Evolutionary conservation across 2,113 vertebrate genomes (phyloP).

Genomic region (Rattus rattus): DNA sequence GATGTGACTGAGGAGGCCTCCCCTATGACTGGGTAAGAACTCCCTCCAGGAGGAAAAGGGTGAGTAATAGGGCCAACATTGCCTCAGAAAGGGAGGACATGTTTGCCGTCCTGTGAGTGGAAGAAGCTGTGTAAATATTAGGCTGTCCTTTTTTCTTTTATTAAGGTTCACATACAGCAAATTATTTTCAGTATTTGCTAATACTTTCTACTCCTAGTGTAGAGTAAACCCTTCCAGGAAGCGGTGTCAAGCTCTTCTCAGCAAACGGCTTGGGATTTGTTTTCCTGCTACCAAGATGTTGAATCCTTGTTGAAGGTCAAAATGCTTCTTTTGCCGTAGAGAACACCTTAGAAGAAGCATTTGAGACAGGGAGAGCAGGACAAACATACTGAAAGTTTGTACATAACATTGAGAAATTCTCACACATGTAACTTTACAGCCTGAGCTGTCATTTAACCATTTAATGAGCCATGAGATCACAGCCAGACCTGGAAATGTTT

Average conservation of each 20-base stretch:
- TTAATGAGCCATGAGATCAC: conserved; percentile 57
- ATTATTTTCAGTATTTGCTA: conserved; percentile 72
- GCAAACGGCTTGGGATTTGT: background rate
- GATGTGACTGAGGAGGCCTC: background rate
- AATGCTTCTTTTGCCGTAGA: conserved; percentile 52
- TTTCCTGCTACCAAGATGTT: background rate
- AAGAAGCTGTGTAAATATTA: conserved; percentile 76
- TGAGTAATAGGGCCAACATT: conserved; percentile 54
- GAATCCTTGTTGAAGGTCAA: conserved; percentile 55
- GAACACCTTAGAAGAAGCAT: conserved; percentile 14
- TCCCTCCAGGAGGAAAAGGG: background rate
- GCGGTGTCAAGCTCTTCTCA: conserved; percentile 12
- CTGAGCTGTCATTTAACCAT: conserved; percentile 55
- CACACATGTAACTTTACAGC: background rate
- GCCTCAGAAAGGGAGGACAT: conserved; percentile 45
- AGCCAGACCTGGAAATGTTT: conserved; percentile 7
- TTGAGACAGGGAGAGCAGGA: background rate
- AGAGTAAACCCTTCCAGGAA: conserved; percentile 10
- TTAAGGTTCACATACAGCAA: conserved; percentile 62
- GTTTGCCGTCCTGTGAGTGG: conserved; percentile 63
- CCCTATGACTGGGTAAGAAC: background rate
- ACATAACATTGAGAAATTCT: conserved; percentile 41
- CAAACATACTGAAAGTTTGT: background rate
- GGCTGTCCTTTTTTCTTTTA: conserved; percentile 49
- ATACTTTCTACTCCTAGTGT: conserved; percentile 29